phyloP scores from a whole-genome alignment of 2,113 vertebrate species.

The Amphilophus citrinellus region DNA sequence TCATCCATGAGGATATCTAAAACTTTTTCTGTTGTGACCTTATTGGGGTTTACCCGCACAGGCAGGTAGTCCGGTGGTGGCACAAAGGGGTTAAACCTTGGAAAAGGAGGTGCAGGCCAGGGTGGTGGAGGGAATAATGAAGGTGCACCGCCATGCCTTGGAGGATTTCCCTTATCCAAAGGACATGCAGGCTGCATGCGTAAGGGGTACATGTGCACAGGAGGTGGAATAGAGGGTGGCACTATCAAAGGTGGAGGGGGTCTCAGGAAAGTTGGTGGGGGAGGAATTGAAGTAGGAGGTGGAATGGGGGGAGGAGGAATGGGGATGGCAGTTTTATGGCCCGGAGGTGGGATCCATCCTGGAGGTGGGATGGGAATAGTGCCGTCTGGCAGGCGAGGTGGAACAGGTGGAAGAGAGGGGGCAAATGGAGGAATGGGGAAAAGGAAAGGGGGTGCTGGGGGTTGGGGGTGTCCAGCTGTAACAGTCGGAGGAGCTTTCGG shows the following conservation, averaged over 20 bases:
- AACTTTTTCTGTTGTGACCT: slow-evolving; percentile 90
- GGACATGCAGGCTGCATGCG: slow-evolving; percentile 80
- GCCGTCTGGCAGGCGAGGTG: slow-evolving; percentile 67
- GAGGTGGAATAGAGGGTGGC: slow-evolving; percentile 64
- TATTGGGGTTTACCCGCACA: slow-evolving; percentile 86
- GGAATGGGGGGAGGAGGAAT: slow-evolving; percentile 51
- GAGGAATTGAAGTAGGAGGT: slow-evolving; percentile 46
- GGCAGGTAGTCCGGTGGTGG: slow-evolving; percentile 88
- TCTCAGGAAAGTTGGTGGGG: slow-evolving; percentile 50
- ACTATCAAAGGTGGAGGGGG: slow-evolving; percentile 59
- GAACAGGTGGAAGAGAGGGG: slow-evolving; percentile 49
- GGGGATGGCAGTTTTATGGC: slow-evolving; percentile 28
- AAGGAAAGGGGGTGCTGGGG: slow-evolving; percentile 25
- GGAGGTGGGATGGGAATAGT: slow-evolving; percentile 68
- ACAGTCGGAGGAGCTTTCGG: slow-evolving; percentile 19
- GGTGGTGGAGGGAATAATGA: slow-evolving; percentile 77
- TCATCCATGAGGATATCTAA: slow-evolving; percentile 90
- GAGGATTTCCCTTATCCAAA: slow-evolving; percentile 84
- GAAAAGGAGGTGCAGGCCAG: slow-evolving; percentile 83
- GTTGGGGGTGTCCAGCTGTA: not conserved
- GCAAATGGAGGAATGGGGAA: slow-evolving; percentile 57
- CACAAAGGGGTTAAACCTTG: slow-evolving; percentile 89
- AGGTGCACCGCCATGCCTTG: slow-evolving; percentile 67
- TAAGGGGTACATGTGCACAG: slow-evolving; percentile 80
- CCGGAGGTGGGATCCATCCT: not conserved